Evolutionary conservation across 2,888 invertebrate genomes (phyloP).

Genomic region (Cepaea hortensis): DNA sequence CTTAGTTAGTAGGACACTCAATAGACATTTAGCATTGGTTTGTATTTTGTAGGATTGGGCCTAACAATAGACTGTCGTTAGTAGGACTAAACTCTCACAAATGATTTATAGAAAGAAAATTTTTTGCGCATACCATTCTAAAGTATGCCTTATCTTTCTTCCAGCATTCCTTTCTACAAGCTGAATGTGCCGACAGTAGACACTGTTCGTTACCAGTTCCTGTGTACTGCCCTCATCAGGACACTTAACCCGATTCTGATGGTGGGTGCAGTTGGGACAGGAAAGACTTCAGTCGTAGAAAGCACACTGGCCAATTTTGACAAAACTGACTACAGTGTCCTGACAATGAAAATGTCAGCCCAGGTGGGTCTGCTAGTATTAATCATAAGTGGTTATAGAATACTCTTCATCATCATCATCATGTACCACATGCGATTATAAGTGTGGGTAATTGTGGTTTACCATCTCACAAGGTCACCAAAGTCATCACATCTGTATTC

Average conservation of each 20-base stretch:
- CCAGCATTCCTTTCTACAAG: slow-evolving; percentile 86
- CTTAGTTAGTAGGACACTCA: too few relatives aligned
- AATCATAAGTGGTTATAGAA: too few relatives aligned
- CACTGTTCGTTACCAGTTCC: slow-evolving; percentile 87
- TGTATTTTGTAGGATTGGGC: too few relatives aligned
- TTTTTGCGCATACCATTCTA: too few relatives aligned
- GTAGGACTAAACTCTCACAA: too few relatives aligned
- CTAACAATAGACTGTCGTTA: too few relatives aligned
- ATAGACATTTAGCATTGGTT: too few relatives aligned
- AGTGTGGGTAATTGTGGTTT: too few relatives aligned
- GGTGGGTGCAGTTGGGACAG: slow-evolving; percentile 89
- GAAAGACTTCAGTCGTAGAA: slow-evolving; percentile 87
- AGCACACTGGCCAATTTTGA: slow-evolving; percentile 82
- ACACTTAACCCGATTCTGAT: slow-evolving; percentile 85
- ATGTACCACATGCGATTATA: too few relatives aligned
- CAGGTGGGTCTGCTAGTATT: slow-evolving; percentile 78
- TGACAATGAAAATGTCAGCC: slow-evolving; percentile 91
- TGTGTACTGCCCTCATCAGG: slow-evolving; percentile 83
- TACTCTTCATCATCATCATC: neutral
- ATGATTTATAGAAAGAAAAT: too few relatives aligned
- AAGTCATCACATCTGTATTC: too few relatives aligned
- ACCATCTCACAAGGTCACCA: too few relatives aligned
- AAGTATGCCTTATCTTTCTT: slow-evolving; percentile 28
- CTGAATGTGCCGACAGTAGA: slow-evolving; percentile 92
- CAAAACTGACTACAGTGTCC: slow-evolving; percentile 80